Conservation (phyloP, 2,113 vertebrate species). For the Carassius auratus region DNA sequence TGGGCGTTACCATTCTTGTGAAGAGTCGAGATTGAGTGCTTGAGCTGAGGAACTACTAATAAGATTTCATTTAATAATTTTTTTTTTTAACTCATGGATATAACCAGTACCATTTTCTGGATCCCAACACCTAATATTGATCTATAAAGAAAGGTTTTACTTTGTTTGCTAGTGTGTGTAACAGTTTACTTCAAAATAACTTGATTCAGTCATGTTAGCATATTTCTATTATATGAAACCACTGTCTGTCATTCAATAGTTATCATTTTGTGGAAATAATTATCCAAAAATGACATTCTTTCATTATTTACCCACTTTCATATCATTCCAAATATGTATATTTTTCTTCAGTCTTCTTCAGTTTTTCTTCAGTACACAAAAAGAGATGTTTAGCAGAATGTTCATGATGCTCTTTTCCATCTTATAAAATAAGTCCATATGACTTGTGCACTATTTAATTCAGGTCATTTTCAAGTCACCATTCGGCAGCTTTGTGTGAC, state of each 20-base stretch:
- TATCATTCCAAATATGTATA: not conserved
- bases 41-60: not conserved
- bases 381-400: not conserved
- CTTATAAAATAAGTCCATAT: not conserved
- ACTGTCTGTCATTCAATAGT: not conserved
- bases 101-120: not conserved
- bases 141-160: not conserved
- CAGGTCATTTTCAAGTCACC: no score
- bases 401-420: not conserved
- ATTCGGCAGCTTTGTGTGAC: no score
- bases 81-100: not conserved
- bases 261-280: no score
- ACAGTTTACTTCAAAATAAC: not conserved
- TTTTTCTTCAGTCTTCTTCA: not conserved
- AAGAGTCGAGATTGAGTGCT: not conserved
- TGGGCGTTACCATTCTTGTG: not conserved
- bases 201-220: not conserved
- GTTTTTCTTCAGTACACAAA: not conserved
- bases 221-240: not conserved
- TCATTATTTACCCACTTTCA: not conserved
- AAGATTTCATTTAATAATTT: not conserved
- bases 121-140: not conserved
- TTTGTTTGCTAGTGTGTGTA: not conserved
- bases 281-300: no score
- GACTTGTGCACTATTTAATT: not conserved